Conservation (phyloP, 2,113 vertebrate species). For the Cygnus atratus region DNA sequence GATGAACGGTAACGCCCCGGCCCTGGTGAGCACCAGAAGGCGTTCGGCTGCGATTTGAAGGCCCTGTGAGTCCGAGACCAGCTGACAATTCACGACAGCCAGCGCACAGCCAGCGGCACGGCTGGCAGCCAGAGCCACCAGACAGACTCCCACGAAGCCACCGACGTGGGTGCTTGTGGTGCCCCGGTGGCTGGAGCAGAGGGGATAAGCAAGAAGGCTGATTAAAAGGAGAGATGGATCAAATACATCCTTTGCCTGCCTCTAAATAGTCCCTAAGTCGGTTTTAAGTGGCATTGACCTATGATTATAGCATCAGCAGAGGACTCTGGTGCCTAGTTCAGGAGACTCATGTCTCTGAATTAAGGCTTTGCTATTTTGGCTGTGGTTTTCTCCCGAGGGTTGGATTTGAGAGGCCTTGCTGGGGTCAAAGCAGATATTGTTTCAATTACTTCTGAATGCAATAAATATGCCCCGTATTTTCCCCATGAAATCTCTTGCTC, state of each 20-base stretch:
- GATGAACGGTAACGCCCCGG: neutral
- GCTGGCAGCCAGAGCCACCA: neutral
- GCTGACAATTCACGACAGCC: neutral
- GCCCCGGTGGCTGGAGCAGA: neutral
- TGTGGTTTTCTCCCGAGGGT: neutral
- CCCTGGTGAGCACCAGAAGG: accelerated
- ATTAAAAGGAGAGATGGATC: conserved; percentile 40
- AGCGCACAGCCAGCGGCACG: neutral
- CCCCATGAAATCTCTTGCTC: neutral
- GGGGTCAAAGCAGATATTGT: neutral
- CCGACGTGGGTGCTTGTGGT: neutral
- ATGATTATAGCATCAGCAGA: conserved; percentile 1
- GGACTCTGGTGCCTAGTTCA: conserved; percentile 40
- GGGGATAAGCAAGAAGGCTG: neutral
- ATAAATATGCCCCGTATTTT: neutral
- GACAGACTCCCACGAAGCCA: accelerated
- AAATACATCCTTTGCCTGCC: neutral
- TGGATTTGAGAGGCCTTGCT: neutral
- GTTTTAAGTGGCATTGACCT: conserved; percentile 62
- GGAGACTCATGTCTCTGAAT: conserved; percentile 35
- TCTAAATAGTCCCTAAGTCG: conserved; percentile 29
- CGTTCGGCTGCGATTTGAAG: neutral
- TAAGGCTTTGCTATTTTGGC: conserved; percentile 27
- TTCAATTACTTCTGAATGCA: neutral
- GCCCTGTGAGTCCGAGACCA: accelerated